Base-by-base conservation (phyloP, 2,113 vertebrate species). In the Trinectes maculatus region DNA sequence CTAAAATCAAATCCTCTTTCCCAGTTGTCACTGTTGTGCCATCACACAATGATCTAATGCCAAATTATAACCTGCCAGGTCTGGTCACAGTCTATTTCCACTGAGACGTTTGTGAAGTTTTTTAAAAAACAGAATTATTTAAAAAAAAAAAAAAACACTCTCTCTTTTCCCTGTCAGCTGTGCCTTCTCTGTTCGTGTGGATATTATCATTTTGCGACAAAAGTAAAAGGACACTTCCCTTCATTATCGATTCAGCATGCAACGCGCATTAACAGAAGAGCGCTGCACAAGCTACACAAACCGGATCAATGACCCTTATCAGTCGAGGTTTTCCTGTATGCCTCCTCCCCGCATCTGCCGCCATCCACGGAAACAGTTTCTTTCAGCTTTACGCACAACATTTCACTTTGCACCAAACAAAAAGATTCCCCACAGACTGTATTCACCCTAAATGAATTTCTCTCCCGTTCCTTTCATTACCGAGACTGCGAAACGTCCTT, bases 381-480 rank as follows among this genome's bases (percentile, higher is more conserved):
- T 85, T 76, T 73, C 22, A 74, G 29, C 24, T 34, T 73, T 34
- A 67, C n/a, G n/a, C n/a, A n/a, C n/a, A 59, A 62, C 21, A 2
- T 74, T 56, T 87, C 60, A 61, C 42, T 60, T 62, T 68, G 69
- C 68, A 63, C 59, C 55, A 76, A 78, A 70, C 57, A 6, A 80
- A 79, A 85, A 72, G 44, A 64, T 40, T 71, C 81, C 71, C 79
- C 60, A 11, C 69, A 70, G 78, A 79, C 49, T 40, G 31, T 22
- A 68, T 76, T 82, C 67, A 29, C 51, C 58, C 36, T 57, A 75
- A 86, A 78, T 82, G 48, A 72, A 71, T 73, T 77, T 68, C 33
- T 68, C 64, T 66, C 62, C 59, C 42, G 62, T 56, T 85, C 71
- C 76, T 84, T 82, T 77, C 63, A 85, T 86, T 82, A 67, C 47